Percentiles rank a stretch among this genome's conserved stretches.
Conservation (phyloP, 2,113 vertebrate species). For the Peucedramus taeniatus region DNA sequence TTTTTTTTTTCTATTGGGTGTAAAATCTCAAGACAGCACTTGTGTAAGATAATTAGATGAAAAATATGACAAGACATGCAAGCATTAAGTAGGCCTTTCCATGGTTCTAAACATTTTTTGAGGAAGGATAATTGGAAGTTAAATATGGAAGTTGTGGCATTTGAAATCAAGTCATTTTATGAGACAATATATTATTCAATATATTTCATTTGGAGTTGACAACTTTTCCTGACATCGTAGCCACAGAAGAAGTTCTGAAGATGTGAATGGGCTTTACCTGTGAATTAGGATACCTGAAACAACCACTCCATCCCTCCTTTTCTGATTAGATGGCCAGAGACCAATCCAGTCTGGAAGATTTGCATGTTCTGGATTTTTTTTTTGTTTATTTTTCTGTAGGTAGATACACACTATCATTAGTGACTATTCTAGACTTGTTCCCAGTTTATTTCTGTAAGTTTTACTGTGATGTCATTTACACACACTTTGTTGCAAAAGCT, state of each 20-base stretch:
- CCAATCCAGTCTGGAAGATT: background rate
- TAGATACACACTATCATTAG: background rate
- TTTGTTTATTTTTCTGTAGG: background rate
- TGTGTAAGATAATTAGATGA: conserved; percentile 13
- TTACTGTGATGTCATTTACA: background rate
- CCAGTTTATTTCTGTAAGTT: background rate
- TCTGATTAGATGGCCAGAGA: background rate
- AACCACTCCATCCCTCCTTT: background rate
- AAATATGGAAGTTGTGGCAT: background rate
- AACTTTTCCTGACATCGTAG: background rate
- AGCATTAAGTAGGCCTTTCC: background rate
- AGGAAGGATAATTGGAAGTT: background rate
- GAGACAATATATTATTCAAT: background rate
- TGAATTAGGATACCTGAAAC: background rate
- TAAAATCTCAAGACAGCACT: conserved; percentile 15
- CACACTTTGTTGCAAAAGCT: background rate
- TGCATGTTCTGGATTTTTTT: background rate
- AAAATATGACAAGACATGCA: conserved; percentile 19
- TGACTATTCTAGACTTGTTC: background rate
- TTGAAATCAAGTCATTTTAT: background rate
- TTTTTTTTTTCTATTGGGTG: background rate
- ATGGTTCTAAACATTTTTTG: background rate
- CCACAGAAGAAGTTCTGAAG: background rate
- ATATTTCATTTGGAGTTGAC: background rate
- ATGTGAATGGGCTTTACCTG: background rate